A percentile compares a stretch with the other conserved stretches of the same genome.
Conservation (phyloP, 2,113 vertebrate genomes). For the Scomber scombrus region DNA sequence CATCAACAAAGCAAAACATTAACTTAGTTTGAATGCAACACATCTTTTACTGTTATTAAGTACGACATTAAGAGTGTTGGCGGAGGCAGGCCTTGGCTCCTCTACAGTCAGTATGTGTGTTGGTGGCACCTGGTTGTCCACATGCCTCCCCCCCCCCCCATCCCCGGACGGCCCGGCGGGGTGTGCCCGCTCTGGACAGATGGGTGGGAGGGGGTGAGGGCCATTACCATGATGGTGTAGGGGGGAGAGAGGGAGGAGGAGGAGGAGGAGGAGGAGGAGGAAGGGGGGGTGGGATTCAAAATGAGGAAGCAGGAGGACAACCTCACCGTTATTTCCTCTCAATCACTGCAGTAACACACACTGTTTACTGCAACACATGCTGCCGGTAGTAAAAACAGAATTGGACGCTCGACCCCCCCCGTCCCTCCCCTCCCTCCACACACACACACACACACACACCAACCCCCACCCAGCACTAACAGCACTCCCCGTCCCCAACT, state of each 20-base stretch:
- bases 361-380: conserved; percentile 74
- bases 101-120: conserved; percentile 9
- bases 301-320: conserved; percentile 62
- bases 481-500: conserved; percentile 34
- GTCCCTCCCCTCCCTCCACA: neutral
- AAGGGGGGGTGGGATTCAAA: conserved; percentile 54
- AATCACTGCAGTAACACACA: conserved; percentile 66
- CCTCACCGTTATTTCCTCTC: conserved; percentile 54
- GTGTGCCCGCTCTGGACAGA: conserved; percentile 69
- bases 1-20: neutral
- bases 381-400: conserved; percentile 63
- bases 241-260: conserved; percentile 5
- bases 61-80: neutral
- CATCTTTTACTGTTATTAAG: neutral
- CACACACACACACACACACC: neutral
- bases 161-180: conserved; percentile 23
- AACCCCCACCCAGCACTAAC: conserved; percentile 27
- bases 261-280: neutral
- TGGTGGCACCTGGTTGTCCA: conserved; percentile 54
- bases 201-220: conserved; percentile 75
- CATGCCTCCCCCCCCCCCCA: conserved; percentile 12
- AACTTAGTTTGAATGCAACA: neutral
- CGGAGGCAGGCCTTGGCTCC: conserved; percentile 25
- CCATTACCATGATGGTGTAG: conserved; percentile 71
- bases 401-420: conserved; percentile 36